Evolutionary conservation across 2,888 invertebrate species (phyloP), one percentile per base, ranked within the genome.

Genomic region (Ormyrus nitidulus): DNA sequence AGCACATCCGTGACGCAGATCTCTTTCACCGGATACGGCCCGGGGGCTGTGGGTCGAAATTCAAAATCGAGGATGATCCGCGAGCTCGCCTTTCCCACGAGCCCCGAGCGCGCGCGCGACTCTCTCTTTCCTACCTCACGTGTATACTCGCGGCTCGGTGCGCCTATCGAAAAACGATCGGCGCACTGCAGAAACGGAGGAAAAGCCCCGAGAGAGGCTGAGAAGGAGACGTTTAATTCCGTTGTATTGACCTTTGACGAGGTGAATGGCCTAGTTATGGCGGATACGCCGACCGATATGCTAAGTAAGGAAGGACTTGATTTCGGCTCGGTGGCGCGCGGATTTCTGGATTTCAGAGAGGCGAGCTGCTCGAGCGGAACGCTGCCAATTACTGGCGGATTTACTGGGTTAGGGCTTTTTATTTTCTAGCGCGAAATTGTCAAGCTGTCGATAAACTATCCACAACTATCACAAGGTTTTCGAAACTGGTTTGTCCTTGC

Each of bases 41-140:
- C 70, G 13, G 34, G 34, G 53, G 54, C 49, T 65, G 56, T 74
- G 65, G 65, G 58, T 74, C 74, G 49, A 74, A 65, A 74, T 74
- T 74, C 65, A 74, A 66, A 74, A 66, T 74, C 65, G 34, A 65
- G 65, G 65, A 74, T 65, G 65, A 74, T 65, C 65, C 69, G 59
- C 2, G 5, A 13, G 56, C 13, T n/a, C 44, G 59, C 48, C 56
- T 65, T 66, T 66, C 65, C 74, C 74, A 75, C 74, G 66, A 34
- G 53, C 51, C 46, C 9, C 53, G 54, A n/a, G 13, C 48, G n/a
- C 3, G n/a, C 3, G 10, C 5, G 19, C 10, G 54, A 58, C 74
- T 74, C 65, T 74, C 65, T 65, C 74, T 73, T 64, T 59, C 59
- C 13, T 34, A 34, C 34, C 34, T 34, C 19, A 2, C 19, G 2